Conservation (phyloP, 1,140 invertebrate species). For the Microplitis demolitor region DNA sequence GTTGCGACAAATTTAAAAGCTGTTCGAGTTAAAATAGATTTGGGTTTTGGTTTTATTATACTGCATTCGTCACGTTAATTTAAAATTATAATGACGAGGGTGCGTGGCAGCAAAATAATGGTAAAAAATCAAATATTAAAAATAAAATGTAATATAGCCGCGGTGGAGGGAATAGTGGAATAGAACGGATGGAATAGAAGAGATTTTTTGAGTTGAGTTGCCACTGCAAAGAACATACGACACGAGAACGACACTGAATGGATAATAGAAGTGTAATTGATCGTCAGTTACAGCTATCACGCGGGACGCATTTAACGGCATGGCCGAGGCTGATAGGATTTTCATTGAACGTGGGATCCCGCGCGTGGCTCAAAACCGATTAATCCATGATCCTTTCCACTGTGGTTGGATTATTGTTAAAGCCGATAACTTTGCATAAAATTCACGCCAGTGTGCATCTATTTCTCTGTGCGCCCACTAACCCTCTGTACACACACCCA, state of each 20-base stretch:
- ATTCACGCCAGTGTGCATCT: slow-evolving; percentile 7
- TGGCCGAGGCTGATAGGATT: slow-evolving; percentile 24
- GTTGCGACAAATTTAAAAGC: too few species aligned
- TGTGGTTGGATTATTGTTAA: slow-evolving; percentile 23
- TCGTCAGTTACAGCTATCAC: slow-evolving; percentile 24
- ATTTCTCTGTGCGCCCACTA: neutral
- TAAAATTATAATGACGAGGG: too few species aligned
- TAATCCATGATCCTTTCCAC: slow-evolving; percentile 24
- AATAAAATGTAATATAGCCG: neutral
- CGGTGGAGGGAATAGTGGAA: neutral
- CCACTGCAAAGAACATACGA: neutral
- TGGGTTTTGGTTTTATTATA: too few species aligned
- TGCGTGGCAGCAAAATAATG: too few species aligned
- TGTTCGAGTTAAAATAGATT: too few species aligned
- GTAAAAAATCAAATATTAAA: too few species aligned
- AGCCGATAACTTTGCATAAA: slow-evolving; percentile 19
- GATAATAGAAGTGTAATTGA: slow-evolving; percentile 23
- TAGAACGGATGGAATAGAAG: neutral
- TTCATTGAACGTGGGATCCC: slow-evolving; percentile 23
- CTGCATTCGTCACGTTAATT: too few species aligned
- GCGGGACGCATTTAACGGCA: slow-evolving; percentile 19
- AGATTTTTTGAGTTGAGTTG: neutral
- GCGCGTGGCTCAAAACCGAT: slow-evolving; percentile 24
- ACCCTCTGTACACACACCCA: neutral
- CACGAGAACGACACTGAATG: neutral